Evolutionary conservation across 2,888 invertebrate genomes (phyloP).

Genomic region (Adelognathus sp.): DNA sequence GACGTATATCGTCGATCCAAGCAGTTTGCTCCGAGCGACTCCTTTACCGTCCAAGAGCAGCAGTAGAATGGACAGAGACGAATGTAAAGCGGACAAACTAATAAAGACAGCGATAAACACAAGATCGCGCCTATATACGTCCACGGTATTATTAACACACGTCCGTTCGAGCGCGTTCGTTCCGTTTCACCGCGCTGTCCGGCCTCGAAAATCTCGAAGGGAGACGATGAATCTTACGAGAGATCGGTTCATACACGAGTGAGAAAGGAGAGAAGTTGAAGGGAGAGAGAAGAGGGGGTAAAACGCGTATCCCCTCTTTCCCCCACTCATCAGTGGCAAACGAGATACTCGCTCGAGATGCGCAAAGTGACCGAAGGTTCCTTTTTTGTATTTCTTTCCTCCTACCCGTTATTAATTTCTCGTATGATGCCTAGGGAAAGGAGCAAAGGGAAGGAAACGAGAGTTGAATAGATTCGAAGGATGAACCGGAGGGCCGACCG

Average conservation of each 20-base stretch:
- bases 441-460: conserved; percentile 18
- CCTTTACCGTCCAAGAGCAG: background rate
- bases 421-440: conserved; percentile 27
- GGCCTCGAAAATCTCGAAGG: conserved; percentile 39
- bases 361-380: conserved; percentile 11
- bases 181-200: conserved; percentile 48
- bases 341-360: conserved; percentile 13
- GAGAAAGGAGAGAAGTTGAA: background rate
- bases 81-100: conserved; percentile 1
- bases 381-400: conserved; percentile 1
- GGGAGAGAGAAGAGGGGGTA: background rate
- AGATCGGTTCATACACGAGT: conserved; percentile 6
- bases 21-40: background rate
- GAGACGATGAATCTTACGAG: conserved; percentile 24
- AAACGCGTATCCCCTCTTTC: background rate
- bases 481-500: conserved; percentile 24
- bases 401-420: conserved; percentile 29
- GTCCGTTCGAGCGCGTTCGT: conserved; percentile 37
- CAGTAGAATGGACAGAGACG: conserved; percentile 17
- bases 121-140: conserved; percentile 32
- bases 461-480: conserved; percentile 34
- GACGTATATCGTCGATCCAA: conserved; percentile 40
- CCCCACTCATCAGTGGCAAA: too few species aligned
- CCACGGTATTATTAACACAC: conserved; percentile 42
- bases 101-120: conserved; percentile 12